Base-by-base conservation (phyloP, 2,797 vertebrate genomes). In the Coilia nasus region DNA sequence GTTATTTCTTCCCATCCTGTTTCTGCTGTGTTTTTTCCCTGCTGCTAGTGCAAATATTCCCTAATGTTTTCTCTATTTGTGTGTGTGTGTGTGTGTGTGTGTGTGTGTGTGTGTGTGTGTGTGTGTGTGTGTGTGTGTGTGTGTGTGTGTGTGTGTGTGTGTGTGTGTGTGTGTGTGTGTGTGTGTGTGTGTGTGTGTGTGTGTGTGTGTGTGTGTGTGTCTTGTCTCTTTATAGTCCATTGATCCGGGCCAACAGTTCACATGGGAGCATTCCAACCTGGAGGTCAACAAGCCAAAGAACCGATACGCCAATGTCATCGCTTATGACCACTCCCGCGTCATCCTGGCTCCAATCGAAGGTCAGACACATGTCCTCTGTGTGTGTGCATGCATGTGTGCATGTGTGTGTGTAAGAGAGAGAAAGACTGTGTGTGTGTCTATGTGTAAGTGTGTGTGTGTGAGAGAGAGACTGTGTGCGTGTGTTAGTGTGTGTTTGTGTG, bases 271-370 rank as follows among this genome's bases (percentile, higher is more conserved):
- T 87, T 99, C 98, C 88, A 99, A 99, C 95, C 96, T 99, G 85
- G 98, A 99, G 87, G 98, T 98, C 90, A 99, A 99, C 95, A 99
- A 99, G 88, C 97, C 98, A 83, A 99, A 99, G 92, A 99, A 99
- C 94, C 98, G 98, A 60, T 99, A 99, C 0, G 98, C 98, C 15
- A 99, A 99, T 60, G 98, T 99, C 91, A 99, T 99, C 1, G 98
- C 98, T 90, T 99, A 99, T 6, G 98, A 99, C 95, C 98, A 99
- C 90, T 99, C 98, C 0, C 97, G 98, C 0, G 97, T 99, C 92
- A 97, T 99, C 92, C 95, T 99, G 91, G 96, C 97, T 88, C 97
- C 97, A 57, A 96, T 99, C 0, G 98, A 99, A 91, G 98, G 98
- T 99, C 95, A 93, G 94, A 3, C 23, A 64, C 11, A 83, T 4